Percentiles rank a stretch among this genome's conserved stretches.
phyloP scores from a whole-genome alignment of 1,140 invertebrate species.

The Popillia japonica region DNA sequence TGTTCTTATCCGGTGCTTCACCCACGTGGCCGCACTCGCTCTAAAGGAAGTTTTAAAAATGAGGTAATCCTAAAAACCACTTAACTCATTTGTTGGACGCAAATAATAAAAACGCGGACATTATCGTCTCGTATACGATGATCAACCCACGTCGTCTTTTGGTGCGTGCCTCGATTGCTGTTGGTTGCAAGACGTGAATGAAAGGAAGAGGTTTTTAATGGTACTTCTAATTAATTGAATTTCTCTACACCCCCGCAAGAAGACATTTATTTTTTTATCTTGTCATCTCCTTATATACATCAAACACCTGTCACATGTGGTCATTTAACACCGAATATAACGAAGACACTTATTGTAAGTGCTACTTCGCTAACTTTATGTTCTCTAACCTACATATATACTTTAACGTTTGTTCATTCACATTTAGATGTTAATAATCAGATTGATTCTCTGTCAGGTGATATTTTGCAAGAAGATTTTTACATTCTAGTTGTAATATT shows the following conservation, averaged over 20 bases:
- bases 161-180: background rate
- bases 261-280: background rate
- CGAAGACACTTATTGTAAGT: too few relatives aligned
- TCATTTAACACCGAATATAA: too few relatives aligned
- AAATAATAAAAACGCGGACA: conserved; percentile 8
- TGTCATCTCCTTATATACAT: too few relatives aligned
- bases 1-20: conserved; percentile 10
- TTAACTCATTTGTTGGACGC: conserved; percentile 6
- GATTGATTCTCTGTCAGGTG: too few relatives aligned
- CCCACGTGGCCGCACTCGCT: background rate
- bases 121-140: conserved; percentile 13
- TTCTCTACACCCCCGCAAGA: background rate
- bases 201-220: background rate
- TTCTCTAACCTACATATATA: too few relatives aligned
- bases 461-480: too few relatives aligned
- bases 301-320: too few relatives aligned
- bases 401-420: too few relatives aligned
- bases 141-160: background rate
- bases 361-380: too few relatives aligned
- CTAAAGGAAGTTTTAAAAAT: conserved; percentile 16
- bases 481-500: too few relatives aligned
- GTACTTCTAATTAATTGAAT: conserved; percentile 12
- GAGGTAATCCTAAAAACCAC: conserved; percentile 18
- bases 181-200: background rate
- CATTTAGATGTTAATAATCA: too few relatives aligned